Evolutionary conservation across 35 echinoderm and acorn worm species (phyloP), one percentile per base, ranked within the genome.

Genomic region (Lytechinus variegatus): DNA sequence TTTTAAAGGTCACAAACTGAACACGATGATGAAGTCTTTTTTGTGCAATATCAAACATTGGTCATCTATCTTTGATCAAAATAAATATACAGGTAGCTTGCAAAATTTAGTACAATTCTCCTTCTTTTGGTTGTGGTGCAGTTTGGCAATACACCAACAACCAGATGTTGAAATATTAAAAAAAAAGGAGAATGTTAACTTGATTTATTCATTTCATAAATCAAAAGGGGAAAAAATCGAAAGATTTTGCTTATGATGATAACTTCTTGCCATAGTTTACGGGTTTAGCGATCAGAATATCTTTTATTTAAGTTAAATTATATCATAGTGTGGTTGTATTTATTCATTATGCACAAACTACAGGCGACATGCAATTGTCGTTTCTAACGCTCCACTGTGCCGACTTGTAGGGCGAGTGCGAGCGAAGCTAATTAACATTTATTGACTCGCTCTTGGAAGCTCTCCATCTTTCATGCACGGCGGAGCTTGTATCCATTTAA

Each of bases 401-500:
- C 14, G 29, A 10, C 8, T 14, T 90, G 88, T 90, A 54, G n/a
- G 52, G 92, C 53, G 53, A 57, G 55, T 27, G 11, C 54, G 55
- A 57, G 53, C 52, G 53, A 54, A 93, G 92, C 88, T 90, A 10
- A 93, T 57, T 93, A 93, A 28, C 92, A 93, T 57, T 58, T 93
- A 57, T 93, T 93, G 92, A 57, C 52, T 27, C 53, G 92, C n/a
- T 13, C 27, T 28, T 13, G 56, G 9, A 2, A 27, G 29, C 92
- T 12, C 92, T 55, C 53, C 55, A 54, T 33, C 55, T 93, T 44
- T 4, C 92, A 55, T 16, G 29, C 27, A 27, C 53, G 29, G 12
- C 52, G n/a, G 9, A 16, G 92, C 92, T 57, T 55, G 92, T 54
- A 93, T 93, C 92, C 92, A 93, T 93, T 58, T 93, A 93, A 57